A percentile compares a stretch with the other conserved stretches of the same genome.
These are phyloP conservation scores for Andrena haemorrhoa DNA, from an alignment of 2,888 invertebrate species.

Conservation along the genomic window DNA sequence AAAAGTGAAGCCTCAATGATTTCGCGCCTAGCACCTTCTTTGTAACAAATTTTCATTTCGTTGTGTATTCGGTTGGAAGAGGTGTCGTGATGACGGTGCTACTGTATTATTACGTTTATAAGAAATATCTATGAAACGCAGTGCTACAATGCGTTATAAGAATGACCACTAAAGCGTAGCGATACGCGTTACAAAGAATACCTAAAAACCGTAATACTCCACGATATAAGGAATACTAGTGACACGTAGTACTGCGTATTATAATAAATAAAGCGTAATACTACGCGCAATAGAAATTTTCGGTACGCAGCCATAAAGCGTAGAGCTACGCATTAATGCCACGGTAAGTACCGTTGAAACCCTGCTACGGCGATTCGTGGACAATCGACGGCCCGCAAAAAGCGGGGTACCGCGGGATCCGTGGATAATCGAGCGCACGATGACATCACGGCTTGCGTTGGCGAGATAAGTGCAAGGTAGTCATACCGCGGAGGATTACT, in stretches of 20 bases:
- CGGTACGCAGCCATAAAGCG: not conserved
- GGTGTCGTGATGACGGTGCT: too few relatives aligned
- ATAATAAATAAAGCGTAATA: not conserved
- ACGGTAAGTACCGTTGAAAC: not conserved
- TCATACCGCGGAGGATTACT: constrained; percentile 7
- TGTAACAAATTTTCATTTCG: too few relatives aligned
- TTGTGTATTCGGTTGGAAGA: too few relatives aligned
- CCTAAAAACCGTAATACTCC: too few relatives aligned
- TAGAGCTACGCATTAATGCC: not conserved
- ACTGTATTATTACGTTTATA: too few relatives aligned
- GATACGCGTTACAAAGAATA: not conserved
- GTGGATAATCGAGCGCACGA: constrained; percentile 29
- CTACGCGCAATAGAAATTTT: not conserved
- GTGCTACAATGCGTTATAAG: not conserved
- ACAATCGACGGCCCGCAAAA: constrained; percentile 4
- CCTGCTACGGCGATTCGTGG: not conserved
- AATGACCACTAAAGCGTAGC: not conserved
- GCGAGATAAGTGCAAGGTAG: constrained; percentile 18
- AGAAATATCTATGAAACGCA: not conserved
- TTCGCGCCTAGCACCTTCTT: too few relatives aligned
- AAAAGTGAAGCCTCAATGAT: too few relatives aligned
- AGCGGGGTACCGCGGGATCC: not conserved
- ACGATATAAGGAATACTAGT: too few relatives aligned
- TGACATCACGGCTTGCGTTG: constrained; percentile 15
- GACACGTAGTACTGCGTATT: too few relatives aligned